Conservation (phyloP, 2,888 invertebrate species). For the Lepidocyrtoides sp. region DNA sequence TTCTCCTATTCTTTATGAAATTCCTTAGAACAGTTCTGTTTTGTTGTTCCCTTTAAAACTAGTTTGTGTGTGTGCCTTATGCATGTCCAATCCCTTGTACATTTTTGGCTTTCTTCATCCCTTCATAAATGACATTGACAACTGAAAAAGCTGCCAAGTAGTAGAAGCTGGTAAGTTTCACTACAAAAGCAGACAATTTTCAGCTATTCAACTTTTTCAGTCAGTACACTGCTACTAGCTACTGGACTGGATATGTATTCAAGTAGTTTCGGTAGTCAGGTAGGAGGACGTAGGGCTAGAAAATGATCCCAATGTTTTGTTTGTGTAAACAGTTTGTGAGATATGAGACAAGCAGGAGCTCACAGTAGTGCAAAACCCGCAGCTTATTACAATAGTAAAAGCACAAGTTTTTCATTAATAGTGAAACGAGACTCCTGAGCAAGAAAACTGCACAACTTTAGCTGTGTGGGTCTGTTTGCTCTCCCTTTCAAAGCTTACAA, state of each 20-base stretch:
- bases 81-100: not conserved
- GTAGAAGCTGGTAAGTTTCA: not conserved
- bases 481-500: not conserved
- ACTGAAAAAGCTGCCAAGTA: not conserved
- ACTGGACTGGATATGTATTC: not conserved
- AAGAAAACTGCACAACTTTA: too few species aligned
- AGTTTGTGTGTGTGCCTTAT: not conserved
- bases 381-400: not conserved
- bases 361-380: not conserved
- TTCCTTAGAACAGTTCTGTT: not conserved
- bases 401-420: not conserved
- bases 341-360: not conserved
- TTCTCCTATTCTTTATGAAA: not conserved
- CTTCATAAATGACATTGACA: constrained; percentile 38
- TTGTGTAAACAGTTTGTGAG: not conserved
- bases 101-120: constrained; percentile 1
- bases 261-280: not conserved
- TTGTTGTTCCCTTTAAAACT: constrained; percentile 14
- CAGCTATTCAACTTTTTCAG: not conserved
- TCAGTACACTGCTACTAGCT: too few species aligned
- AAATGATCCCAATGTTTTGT: not conserved
- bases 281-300: not conserved
- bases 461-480: too few species aligned
- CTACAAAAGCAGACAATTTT: not conserved
- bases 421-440: too few species aligned